These are phyloP conservation scores for Drosophila pandora DNA, from an alignment of 1,140 invertebrate genomes.

Conservation along the genomic window DNA sequence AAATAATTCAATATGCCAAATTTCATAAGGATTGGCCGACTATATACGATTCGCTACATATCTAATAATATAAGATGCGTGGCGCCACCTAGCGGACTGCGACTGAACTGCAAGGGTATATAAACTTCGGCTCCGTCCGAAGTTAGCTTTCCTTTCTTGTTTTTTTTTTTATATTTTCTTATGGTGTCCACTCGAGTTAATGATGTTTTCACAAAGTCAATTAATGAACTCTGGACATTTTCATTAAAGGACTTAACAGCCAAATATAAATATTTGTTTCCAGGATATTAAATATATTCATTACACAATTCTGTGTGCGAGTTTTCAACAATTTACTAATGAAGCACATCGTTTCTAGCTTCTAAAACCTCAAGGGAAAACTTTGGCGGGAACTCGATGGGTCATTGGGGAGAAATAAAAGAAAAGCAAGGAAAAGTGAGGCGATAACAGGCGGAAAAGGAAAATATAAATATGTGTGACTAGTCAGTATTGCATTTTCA, in stretches of 20 bases:
- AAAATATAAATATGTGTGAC: neutral
- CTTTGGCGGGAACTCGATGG: neutral
- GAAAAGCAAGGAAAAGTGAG: neutral
- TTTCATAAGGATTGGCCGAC: too few species aligned
- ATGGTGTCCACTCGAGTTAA: neutral
- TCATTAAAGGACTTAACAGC: neutral
- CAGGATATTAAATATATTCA: neutral
- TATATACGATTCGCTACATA: too few species aligned
- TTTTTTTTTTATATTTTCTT: neutral
- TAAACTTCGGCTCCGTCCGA: too few species aligned
- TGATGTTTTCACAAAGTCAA: neutral
- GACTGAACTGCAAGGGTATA: too few species aligned
- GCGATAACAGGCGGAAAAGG: neutral
- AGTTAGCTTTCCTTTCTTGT: too few species aligned
- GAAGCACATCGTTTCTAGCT: neutral
- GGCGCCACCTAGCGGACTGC: too few species aligned
- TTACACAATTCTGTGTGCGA: neutral
- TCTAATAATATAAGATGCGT: too few species aligned
- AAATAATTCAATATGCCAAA: too few species aligned
- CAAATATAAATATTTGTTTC: neutral
- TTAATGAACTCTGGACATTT: neutral
- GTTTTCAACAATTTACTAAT: neutral
- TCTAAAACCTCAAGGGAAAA: neutral
- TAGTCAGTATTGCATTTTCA: neutral
- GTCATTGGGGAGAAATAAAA: conserved; percentile 1